Evolutionary conservation across 2,113 vertebrate species (phyloP), one percentile per base, ranked within the genome.

Genomic region (Otolemur garnettii): DNA sequence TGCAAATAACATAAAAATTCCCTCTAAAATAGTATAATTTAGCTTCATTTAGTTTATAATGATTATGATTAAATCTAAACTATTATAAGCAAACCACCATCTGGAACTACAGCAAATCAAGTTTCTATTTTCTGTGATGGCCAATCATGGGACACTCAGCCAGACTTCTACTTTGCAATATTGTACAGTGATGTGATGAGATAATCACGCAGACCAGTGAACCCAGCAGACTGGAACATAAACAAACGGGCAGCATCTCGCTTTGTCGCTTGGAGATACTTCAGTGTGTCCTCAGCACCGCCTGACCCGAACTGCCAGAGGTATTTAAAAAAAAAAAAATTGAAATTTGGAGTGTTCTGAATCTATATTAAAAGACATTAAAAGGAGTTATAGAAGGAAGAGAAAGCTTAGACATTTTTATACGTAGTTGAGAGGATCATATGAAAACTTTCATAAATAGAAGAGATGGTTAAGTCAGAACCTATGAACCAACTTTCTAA

Each of bases 61-160:
- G 26, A 86, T 89, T 64, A 91, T 94, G 77, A 97, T 97, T 97
- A 93, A 95, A 97, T 96, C 87, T 93, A 92, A 94, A 95, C 96
- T 94, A 94, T 97, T 94, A 97, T 82, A 96, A 97, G 80, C 86
- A 96, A 95, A 94, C 59, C 60, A 95, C 90, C 94, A 97, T 97
- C 89, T 95, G 96, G 94, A 98, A 95, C 26, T n/a, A 93, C 0
- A 75, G 85, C 79, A 97, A 98, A 96, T 68, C 72, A 92, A 89
- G 93, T 93, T 92, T 96, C 21, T 97, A 91, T 97, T 97, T 98
- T 97, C 75, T 95, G 60, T 91, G 71, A 94, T 93, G 95, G 87
- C 60, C 93, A 97, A 94, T 96, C 22, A 92, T 45, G 83, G 89
- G 45, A 95, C 96, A 94, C 68, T 97, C 72, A 64, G 83, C 33